phyloP scores from a whole-genome alignment of 2,888 invertebrate species.

The Eremobia ochroleuca region DNA sequence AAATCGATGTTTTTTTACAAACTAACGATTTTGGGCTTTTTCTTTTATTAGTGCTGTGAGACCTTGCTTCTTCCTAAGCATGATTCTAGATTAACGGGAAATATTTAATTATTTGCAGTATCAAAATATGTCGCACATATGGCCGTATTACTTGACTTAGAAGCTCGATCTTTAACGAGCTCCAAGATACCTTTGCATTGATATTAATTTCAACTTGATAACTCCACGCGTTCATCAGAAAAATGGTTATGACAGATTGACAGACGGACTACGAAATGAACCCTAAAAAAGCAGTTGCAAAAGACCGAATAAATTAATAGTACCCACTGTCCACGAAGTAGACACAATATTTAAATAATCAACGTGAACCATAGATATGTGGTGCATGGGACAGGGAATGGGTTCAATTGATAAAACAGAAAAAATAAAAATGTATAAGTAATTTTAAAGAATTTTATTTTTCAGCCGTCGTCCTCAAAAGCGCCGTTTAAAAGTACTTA shows the following conservation, averaged over 20 bases:
- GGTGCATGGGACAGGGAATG: too few relatives aligned
- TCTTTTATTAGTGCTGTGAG: neutral
- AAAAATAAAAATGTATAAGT: constrained; percentile 35
- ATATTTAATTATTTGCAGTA: neutral
- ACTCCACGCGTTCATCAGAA: neutral
- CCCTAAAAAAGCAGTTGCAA: neutral
- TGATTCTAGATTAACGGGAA: neutral
- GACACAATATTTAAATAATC: neutral
- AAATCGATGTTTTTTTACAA: neutral
- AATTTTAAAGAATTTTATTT: constrained; percentile 30
- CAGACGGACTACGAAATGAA: neutral
- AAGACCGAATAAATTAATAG: neutral
- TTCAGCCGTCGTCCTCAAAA: too few relatives aligned
- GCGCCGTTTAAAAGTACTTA: neutral
- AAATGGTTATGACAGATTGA: neutral
- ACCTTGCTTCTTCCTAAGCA: neutral
- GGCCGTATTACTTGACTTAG: neutral
- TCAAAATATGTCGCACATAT: neutral
- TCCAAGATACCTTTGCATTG: neutral
- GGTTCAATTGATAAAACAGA: too few relatives aligned
- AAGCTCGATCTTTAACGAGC: neutral
- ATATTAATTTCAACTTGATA: neutral
- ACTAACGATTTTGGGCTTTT: neutral
- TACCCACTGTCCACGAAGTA: neutral
- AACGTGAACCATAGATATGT: too few relatives aligned